Conservation (phyloP, 2,113 vertebrate species). For the Orthonyx spaldingii region DNA sequence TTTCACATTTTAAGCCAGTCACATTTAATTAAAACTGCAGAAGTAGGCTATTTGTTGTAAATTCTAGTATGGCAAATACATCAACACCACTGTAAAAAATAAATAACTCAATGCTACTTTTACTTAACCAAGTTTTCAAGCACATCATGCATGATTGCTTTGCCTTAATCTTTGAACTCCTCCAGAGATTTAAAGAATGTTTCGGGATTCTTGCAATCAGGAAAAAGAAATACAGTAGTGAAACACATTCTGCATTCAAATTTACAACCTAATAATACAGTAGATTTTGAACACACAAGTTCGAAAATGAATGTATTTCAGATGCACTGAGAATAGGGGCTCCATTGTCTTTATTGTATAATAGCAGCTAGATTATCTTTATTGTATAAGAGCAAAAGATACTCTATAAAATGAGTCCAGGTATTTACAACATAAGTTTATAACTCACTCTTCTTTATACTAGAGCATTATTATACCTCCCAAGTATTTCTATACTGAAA, state of each 20-base stretch:
- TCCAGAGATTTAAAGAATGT: neutral
- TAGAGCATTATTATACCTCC: neutral
- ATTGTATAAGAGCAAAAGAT: neutral
- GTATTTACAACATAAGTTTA: neutral
- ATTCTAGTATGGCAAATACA: neutral
- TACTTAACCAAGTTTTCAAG: neutral
- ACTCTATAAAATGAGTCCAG: neutral
- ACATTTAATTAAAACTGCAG: constrained; percentile 13
- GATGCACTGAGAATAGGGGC: neutral
- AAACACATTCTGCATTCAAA: neutral
- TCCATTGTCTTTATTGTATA: neutral
- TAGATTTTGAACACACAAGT: neutral
- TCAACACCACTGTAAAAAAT: neutral
- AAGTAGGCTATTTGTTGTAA: neutral
- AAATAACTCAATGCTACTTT: neutral
- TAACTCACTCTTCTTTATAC: neutral
- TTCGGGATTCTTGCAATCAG: neutral
- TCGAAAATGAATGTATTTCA: neutral
- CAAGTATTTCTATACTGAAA: neutral
- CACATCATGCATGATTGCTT: neutral
- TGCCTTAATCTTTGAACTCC: neutral
- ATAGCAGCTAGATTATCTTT: neutral
- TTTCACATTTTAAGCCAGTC: neutral
- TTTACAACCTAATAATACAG: neutral
- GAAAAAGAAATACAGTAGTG: neutral